Evolutionary conservation across 1,140 invertebrate species (phyloP), one percentile per base, ranked within the genome.

Genomic region (Drosophila arizonae): DNA sequence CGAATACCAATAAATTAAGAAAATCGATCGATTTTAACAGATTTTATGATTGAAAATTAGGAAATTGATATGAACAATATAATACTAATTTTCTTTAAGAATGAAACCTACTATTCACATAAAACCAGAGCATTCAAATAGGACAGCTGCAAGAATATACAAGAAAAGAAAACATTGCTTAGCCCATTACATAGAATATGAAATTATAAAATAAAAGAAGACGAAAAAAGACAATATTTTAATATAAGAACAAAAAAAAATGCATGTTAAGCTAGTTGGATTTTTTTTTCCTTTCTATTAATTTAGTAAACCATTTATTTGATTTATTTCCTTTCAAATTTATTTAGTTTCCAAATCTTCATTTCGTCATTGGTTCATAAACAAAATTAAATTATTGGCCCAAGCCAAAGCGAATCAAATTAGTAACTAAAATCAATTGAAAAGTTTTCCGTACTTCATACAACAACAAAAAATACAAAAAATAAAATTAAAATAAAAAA

Each of bases 311-410:
- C 55, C 17, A 33, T 62, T 69, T 73, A n/a, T 26, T 50, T 50
- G 21, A 24, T 55, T 50, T 33, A 3, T 9, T 33, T 33, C 0
- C 6, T 30, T 72, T 81, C 48, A 43, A 62, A 39, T 43, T 75
- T 6, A 82, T 78, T 82, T 70, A 28, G 30, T 39, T n/a, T 17
- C n/a, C 9, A 39, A 21, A 39, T 39, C 11, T 54, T 75, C 9
- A 55, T 77, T 85, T 74, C 15, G 51, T 81, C 81, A 86, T 86
- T 67, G 81, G 75, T 87, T 85, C 74, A 81, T 81, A 75, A 33
- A 65, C 36, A 39, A 63, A 60, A 57, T 8, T 26, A 57, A 51
- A 43, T 26, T 50, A 79, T 81, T 73, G 79, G 79, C 54, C 48
- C n/a, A 39, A 39, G 74, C 69, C 61, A 51, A 63, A 73, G 39